Base-by-base conservation (phyloP, 2,113 vertebrate genomes). In the Sceloporus undulatus region DNA sequence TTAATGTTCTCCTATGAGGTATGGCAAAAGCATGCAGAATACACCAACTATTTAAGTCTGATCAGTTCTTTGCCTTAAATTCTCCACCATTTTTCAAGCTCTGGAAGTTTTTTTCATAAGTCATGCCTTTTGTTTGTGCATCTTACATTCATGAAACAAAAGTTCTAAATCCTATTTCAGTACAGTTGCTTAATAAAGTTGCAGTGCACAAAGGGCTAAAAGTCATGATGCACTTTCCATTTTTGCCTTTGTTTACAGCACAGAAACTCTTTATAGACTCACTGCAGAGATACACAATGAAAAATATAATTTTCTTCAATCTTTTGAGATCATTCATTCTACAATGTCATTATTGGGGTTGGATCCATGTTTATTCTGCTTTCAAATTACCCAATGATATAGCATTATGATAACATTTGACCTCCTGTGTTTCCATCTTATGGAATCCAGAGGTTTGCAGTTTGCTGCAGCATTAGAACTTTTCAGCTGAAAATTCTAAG, bases 1-100 rank as follows among this genome's bases (percentile, higher is more conserved):
- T 95, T 94, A 95, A 95, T 91, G 84, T 85, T 54, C 23, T 89
- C 48, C 89, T 59, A 16, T 89, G 85, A 90, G 48, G 79, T 92
- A 66, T 80, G 84, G 87, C 94, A 71, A 85, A 90, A 77, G 56
- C 92, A 93, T 83, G 68, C 48, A 85, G 68, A 87, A 91, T 88
- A 66, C 4, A 34, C 94, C 40, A 88, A 80, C 90, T 92, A 1
- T 40, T 91, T 91, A 48, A 89, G 73, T 90, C 66, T 79, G 81
- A 2, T 83, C 27, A 38, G 4, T 40, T 82, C 68, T 91, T 88
- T 90, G 19, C 66, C 18, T 85, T 42, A 87, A 42, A 90, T 90
- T 91, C 42, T 90, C 85, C 70, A 14, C 7, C 23, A 18, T 89
- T 42, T 92, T 92, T 91, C 73, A 93, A 90, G 70, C 79, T 94